Conservation (phyloP, 1,140 invertebrate genomes). For the Diplogasteroides magnus region DNA sequence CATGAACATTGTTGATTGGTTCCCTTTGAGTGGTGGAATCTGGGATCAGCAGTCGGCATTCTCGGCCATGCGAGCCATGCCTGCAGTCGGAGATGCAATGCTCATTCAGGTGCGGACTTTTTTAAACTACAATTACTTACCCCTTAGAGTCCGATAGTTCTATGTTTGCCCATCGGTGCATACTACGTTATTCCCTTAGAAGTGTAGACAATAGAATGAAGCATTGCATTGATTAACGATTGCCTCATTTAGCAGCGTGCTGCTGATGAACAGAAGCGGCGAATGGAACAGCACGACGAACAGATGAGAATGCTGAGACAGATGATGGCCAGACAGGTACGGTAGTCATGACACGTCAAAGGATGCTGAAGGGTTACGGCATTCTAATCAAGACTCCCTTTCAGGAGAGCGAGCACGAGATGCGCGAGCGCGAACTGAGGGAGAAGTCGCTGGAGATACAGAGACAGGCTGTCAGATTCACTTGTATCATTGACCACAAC, state of each 20-base stretch:
- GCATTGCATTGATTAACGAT: too few species aligned
- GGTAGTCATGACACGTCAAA: too few species aligned
- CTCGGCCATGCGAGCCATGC: too few species aligned
- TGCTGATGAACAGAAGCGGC: not conserved
- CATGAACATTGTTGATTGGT: too few species aligned
- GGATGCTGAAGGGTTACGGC: too few species aligned
- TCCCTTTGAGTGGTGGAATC: too few species aligned
- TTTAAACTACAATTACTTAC: too few species aligned
- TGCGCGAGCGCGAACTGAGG: not conserved
- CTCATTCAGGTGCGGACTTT: not conserved
- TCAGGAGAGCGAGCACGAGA: not conserved
- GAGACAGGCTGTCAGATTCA: not conserved
- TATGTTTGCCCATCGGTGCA: not conserved
- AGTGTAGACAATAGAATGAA: not conserved
- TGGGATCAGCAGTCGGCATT: too few species aligned
- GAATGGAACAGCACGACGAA: not conserved
- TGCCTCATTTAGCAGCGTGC: too few species aligned
- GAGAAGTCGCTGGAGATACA: not conserved
- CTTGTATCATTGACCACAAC: too few species aligned
- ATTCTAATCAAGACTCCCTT: too few species aligned
- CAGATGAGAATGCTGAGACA: not conserved
- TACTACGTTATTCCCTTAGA: not conserved
- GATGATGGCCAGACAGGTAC: not conserved
- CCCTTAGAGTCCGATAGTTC: not conserved
- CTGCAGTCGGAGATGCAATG: not conserved